These are phyloP conservation scores for Thrips palmi DNA, from an alignment of 1,140 invertebrate species.

Conservation along the genomic window DNA sequence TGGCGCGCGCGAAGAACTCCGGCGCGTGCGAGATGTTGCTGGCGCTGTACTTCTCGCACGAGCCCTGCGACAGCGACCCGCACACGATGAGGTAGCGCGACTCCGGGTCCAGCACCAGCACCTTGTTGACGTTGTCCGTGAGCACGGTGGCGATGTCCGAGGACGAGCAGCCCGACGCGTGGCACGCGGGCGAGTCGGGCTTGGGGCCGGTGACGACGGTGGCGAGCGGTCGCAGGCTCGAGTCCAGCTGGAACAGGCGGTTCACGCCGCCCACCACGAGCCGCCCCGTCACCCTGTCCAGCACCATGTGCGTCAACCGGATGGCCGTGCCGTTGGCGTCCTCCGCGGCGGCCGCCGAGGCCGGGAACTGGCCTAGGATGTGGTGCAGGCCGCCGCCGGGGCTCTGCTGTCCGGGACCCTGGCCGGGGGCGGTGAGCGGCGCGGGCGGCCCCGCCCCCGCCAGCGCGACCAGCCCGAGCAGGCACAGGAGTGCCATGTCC, in stretches of 20 bases:
- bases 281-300: constrained; percentile 27
- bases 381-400: too few species aligned
- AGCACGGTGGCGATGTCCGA: constrained; percentile 39
- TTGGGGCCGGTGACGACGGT: constrained; percentile 40
- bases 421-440: too few species aligned
- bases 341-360: too few species aligned
- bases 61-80: constrained; percentile 70
- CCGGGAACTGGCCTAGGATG: too few species aligned
- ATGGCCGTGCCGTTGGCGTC: too few species aligned
- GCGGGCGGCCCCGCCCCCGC: too few species aligned
- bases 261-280: constrained; percentile 40
- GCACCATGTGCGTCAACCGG: constrained; percentile 26
- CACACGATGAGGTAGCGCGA: constrained; percentile 67
- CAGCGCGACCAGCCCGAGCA: too few species aligned
- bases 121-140: constrained; percentile 81
- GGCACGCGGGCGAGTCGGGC: constrained; percentile 70
- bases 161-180: constrained; percentile 59
- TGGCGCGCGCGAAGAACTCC: constrained; percentile 54
- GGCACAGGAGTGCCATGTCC: too few species aligned
- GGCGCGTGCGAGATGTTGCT: constrained; percentile 58
- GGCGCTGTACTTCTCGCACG: constrained; percentile 71
- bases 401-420: too few species aligned
- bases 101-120: constrained; percentile 70
- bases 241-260: constrained; percentile 31
- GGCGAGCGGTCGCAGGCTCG: constrained; percentile 25